Conservation (phyloP, 2,797 vertebrate species). For the Coregonus suidteri region DNA sequence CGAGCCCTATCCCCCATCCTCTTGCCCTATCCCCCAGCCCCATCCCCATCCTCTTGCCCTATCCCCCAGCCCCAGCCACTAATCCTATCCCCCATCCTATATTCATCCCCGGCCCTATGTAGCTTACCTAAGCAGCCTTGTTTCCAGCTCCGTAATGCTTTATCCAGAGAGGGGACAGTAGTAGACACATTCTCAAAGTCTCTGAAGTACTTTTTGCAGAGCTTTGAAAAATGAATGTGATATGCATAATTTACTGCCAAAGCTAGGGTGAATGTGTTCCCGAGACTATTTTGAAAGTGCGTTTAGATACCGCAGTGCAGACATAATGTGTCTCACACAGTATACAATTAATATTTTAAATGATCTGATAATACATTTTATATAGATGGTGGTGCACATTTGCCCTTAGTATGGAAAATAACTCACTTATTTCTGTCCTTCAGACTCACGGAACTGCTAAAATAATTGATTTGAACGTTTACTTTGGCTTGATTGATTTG, state of each 20-base stretch:
- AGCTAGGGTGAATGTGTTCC: slow-evolving; percentile 40
- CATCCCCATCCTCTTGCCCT: too few species aligned
- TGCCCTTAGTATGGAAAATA: slow-evolving; percentile 40
- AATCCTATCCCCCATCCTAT: too few species aligned
- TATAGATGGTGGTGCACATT: slow-evolving; percentile 20
- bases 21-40: too few species aligned
- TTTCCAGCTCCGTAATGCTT: not conserved
- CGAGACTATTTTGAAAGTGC: slow-evolving; percentile 44
- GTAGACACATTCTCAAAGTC: slow-evolving; percentile 48
- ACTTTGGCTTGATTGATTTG: too few species aligned
- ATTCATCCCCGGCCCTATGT: too few species aligned
- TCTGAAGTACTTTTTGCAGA: slow-evolving; percentile 23
- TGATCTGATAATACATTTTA: slow-evolving; percentile 20
- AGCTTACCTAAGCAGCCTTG: too few species aligned
- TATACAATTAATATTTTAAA: slow-evolving; percentile 51
- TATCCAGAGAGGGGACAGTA: not conserved
- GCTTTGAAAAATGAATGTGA: slow-evolving; percentile 69
- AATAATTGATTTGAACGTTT: too few species aligned
- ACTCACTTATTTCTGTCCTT: slow-evolving; percentile 9
- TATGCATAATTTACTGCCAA: slow-evolving; percentile 67
- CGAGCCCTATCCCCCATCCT: not conserved
- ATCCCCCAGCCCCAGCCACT: too few species aligned
- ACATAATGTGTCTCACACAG: slow-evolving; percentile 42
- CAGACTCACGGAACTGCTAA: too few species aligned
- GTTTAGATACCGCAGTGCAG: slow-evolving; percentile 47